phyloP scores from a whole-genome alignment of 2,888 invertebrate genomes.

The Drosophila formosana region DNA sequence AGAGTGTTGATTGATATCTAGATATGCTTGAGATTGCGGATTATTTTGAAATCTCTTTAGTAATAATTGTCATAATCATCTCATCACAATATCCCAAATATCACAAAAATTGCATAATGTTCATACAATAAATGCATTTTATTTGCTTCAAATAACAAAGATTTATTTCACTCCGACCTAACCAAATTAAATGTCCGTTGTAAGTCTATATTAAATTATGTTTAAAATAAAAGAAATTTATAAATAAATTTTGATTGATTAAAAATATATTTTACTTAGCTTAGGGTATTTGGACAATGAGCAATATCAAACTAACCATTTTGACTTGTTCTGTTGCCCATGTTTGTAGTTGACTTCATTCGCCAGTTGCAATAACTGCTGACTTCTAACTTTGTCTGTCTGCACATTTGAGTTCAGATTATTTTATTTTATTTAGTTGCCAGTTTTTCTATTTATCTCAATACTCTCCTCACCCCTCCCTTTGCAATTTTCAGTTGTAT shows the following conservation, averaged over 20 bases:
- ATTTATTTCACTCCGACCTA: no score
- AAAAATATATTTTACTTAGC: neutral
- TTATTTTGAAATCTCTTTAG: no score
- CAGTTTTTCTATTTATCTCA: conserved; percentile 33
- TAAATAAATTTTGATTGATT: neutral
- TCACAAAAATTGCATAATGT: no score
- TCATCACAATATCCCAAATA: no score
- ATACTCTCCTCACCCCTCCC: conserved; percentile 9
- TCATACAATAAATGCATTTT: no score
- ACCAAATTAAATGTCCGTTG: no score
- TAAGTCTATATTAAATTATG: no score
- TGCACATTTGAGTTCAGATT: conserved; percentile 28
- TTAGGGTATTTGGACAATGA: conserved; percentile 1
- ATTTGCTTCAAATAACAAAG: no score
- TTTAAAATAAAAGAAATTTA: no score
- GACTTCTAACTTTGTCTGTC: conserved; percentile 64
- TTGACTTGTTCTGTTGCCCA: conserved; percentile 16
- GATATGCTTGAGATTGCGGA: no score
- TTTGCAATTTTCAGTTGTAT: conserved; percentile 42
- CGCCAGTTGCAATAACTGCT: conserved; percentile 45
- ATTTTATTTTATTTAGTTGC: conserved; percentile 30
- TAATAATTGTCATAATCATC: no score
- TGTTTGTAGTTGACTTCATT: conserved; percentile 57
- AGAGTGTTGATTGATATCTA: no score
- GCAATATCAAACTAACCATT: neutral